A percentile compares a stretch with the other conserved stretches of the same genome.
Conservation (phyloP, 2,888 invertebrate species). For the Trachelus troglodyta region DNA sequence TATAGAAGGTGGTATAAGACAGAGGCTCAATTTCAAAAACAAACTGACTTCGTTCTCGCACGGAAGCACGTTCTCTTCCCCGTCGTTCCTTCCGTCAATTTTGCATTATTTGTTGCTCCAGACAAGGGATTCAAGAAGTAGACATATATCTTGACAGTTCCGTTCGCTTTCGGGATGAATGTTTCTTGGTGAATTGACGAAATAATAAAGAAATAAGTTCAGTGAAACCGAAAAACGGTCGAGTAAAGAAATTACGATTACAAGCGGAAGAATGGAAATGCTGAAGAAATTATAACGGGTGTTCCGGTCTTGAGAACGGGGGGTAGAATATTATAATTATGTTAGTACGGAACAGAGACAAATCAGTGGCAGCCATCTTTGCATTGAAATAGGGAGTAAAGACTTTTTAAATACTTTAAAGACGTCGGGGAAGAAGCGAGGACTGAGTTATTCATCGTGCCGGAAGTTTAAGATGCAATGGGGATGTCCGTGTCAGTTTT, state of each 20-base stretch:
- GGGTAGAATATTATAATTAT: background rate
- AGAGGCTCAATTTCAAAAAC: background rate
- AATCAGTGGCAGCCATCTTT: background rate
- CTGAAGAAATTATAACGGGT: background rate
- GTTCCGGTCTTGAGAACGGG: background rate
- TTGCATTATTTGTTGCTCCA: background rate
- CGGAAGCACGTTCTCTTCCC: background rate
- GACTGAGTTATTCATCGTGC: background rate
- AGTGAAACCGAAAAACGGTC: background rate
- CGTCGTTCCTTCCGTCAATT: background rate
- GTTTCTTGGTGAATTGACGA: background rate
- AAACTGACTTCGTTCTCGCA: background rate
- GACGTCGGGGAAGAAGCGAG: background rate
- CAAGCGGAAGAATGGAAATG: background rate
- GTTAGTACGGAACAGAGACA: background rate
- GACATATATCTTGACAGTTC: background rate
- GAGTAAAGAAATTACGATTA: background rate
- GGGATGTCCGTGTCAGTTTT: background rate
- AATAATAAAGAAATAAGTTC: background rate
- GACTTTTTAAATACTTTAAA: background rate
- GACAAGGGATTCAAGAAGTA: background rate
- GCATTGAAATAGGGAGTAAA: too few relatives aligned
- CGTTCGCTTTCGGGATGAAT: background rate
- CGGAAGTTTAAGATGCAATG: background rate
- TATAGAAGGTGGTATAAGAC: background rate